A percentile compares a stretch with the other conserved stretches of the same genome.
These are phyloP conservation scores for Vidua macroura DNA, from an alignment of 2,113 vertebrate species.

Conservation along the genomic window DNA sequence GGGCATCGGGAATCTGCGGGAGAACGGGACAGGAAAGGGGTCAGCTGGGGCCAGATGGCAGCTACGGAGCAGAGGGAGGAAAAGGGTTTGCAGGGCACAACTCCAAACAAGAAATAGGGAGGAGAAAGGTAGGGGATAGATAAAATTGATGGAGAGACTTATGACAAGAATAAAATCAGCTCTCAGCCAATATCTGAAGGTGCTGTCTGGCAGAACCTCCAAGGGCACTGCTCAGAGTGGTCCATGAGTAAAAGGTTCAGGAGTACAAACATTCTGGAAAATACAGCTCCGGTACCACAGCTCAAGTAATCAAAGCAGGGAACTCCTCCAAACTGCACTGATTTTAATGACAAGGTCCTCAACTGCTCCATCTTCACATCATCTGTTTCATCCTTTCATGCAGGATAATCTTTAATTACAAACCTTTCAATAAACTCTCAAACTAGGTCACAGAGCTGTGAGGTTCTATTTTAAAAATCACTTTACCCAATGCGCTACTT, in stretches of 20 bases:
- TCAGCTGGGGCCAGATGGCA: background rate
- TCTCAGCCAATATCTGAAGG: background rate
- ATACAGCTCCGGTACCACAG: background rate
- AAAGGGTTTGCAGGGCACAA: background rate
- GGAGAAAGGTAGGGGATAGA: background rate
- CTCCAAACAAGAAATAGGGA: background rate
- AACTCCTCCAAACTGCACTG: background rate
- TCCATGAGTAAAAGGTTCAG: background rate
- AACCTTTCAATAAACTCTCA: background rate
- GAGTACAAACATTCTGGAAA: background rate
- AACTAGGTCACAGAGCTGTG: background rate
- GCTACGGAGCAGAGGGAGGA: background rate
- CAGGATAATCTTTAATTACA: background rate
- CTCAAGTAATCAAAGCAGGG: background rate
- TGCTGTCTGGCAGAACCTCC: background rate
- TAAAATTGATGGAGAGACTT: rapidly evolving
- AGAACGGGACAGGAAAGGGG: background rate
- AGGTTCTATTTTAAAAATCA: background rate
- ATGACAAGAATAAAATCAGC: background rate
- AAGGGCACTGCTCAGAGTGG: background rate
- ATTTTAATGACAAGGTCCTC: background rate
- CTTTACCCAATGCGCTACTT: background rate
- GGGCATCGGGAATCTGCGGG: conserved; percentile 85
- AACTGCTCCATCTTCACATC: background rate
- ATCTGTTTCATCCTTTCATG: background rate